These are phyloP conservation scores for Leucoptera coffeella DNA, from an alignment of 2,888 invertebrate species.

Conservation along the genomic window DNA sequence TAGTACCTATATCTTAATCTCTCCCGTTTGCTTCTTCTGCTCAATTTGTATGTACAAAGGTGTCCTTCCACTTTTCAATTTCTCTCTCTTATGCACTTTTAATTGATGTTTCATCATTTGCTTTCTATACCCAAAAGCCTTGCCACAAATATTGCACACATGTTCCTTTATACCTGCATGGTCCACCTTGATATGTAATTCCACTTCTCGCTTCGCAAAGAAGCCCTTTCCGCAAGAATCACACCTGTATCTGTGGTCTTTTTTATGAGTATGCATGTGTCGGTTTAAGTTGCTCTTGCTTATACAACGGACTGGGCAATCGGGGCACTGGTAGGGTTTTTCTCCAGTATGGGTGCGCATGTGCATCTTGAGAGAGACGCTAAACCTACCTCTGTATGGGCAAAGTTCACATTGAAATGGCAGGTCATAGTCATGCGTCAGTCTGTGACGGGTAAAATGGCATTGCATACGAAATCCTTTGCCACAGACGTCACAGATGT, in stretches of 20 bases:
- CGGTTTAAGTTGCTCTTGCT: conserved; percentile 37
- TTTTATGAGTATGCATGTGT: conserved; percentile 24
- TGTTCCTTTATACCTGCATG: conserved; percentile 35
- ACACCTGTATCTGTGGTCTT: conserved; percentile 24
- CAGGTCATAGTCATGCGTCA: conserved; percentile 27
- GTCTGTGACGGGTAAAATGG: conserved; percentile 23
- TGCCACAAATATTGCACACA: conserved; percentile 27
- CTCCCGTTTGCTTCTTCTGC: conserved; percentile 14
- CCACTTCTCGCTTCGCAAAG: conserved; percentile 22
- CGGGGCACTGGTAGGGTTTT: conserved; percentile 29
- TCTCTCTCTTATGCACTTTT: conserved; percentile 33
- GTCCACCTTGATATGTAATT: conserved; percentile 30
- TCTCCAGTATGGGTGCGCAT: conserved; percentile 39
- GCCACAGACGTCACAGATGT: conserved; percentile 36
- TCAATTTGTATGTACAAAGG: conserved; percentile 31
- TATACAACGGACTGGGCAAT: conserved; percentile 27
- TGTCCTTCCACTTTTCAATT: conserved; percentile 23
- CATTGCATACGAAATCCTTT: conserved; percentile 22
- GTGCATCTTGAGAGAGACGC: conserved; percentile 32
- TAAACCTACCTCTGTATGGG: conserved; percentile 32
- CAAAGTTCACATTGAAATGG: conserved; percentile 30
- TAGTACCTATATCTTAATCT: too few relatives aligned
- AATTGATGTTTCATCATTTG: conserved; percentile 41
- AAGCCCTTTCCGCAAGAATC: conserved; percentile 27
- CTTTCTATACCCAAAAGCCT: conserved; percentile 34